Evolutionary conservation across 2,113 vertebrate genomes (phyloP), one percentile per base, ranked within the genome.

Genomic region (Nymphicus hollandicus): DNA sequence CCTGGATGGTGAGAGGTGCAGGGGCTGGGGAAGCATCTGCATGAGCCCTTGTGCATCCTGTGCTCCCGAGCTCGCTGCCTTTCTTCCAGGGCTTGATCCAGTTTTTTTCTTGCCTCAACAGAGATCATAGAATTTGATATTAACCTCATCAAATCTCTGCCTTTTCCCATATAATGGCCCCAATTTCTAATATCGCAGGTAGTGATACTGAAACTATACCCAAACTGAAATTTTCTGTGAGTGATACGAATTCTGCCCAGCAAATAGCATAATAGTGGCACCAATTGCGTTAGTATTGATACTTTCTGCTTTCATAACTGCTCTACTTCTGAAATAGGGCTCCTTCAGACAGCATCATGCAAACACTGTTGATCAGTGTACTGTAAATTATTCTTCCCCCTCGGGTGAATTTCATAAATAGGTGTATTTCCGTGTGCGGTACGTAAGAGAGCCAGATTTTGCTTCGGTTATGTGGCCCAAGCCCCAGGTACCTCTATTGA

Each of bases 261-360:
- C 78, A 91, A 88, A 91, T n/a, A 53, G 72, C 73, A 41, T 86
- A 77, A 92, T 63, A 77, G 88, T 33, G 89, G 70, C 66, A 86
- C 76, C 91, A 74, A 73, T 81, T 53, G 69, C 18, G 25, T 95
- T 94, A 73, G 91, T 92, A 94, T 94, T 29, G 91, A 92, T 85
- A 95, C 46, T 55, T 87, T 79, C 77, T 91, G 82, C 86, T 96
- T 92, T 87, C 41, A 13, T 89, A 88, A 80, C 84, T 31, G 58
- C 66, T 66, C 68, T 76, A 4, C 78, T 89, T 78, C 47, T 85
- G 81, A 70, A 81, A 6, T 10, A 61, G 66, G 73, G 55, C 82
- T 91, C 52, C 35, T 74, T 47, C 77, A 68, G 78, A 68, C 20
- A 39, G 14, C 23, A 15, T 56, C 81, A 44, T 80, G 87, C 85